Evolutionary conservation across 2,797 vertebrate species (phyloP).

Genomic region (Philypnodon macrostomus): DNA sequence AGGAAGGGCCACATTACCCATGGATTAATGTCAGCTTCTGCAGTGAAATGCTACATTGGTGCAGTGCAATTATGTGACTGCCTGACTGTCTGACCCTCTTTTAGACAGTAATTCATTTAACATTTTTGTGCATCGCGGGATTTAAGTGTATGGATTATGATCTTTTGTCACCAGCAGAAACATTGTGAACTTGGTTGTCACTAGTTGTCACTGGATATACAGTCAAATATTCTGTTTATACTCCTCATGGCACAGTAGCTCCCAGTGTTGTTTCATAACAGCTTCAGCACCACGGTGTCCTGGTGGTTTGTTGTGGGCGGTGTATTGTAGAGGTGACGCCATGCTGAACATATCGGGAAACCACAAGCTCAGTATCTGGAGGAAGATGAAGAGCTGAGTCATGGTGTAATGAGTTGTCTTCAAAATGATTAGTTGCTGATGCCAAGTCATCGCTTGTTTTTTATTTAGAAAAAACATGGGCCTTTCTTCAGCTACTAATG

Average conservation of each 20-base stretch:
- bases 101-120: slow-evolving; percentile 70
- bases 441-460: slow-evolving; percentile 68
- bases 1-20: slow-evolving; percentile 80
- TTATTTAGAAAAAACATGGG: slow-evolving; percentile 63
- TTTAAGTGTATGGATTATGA: slow-evolving; percentile 59
- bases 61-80: too few relatives aligned
- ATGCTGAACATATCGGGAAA: slow-evolving; percentile 38
- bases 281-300: slow-evolving; percentile 39
- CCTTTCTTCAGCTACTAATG: slow-evolving; percentile 52
- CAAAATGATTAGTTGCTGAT: slow-evolving; percentile 51
- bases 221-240: slow-evolving; percentile 46
- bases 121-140: slow-evolving; percentile 62
- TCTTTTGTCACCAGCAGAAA: slow-evolving; percentile 45
- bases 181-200: too few relatives aligned
- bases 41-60: slow-evolving; percentile 56
- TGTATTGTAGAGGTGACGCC: slow-evolving; percentile 26
- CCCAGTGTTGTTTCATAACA: slow-evolving; percentile 55
- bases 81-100: slow-evolving; percentile 67
- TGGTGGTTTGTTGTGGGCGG: slow-evolving; percentile 32
- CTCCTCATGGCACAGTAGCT: slow-evolving; percentile 30
- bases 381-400: slow-evolving; percentile 72
- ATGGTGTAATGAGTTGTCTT: slow-evolving; percentile 42
- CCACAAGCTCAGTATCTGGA: slow-evolving; percentile 59
- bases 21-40: slow-evolving; percentile 81
- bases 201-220: too few relatives aligned